Conservation (phyloP, 2,888 invertebrate species). For the Maniola hyperantus region DNA sequence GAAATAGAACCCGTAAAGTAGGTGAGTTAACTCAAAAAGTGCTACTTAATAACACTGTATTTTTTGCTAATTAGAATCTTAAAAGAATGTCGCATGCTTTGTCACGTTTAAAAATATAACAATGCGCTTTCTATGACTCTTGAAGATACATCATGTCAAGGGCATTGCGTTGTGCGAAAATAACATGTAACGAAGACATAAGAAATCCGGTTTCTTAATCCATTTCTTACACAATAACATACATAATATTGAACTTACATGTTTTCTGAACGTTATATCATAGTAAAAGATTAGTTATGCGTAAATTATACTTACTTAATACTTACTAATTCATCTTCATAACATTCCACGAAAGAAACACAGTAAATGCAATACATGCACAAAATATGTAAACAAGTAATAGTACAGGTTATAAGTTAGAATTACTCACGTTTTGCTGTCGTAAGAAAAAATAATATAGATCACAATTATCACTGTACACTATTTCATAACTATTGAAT, state of each 20-base stretch:
- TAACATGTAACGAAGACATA: slow-evolving; percentile 1
- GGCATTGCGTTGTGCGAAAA: background rate
- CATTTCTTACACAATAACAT: slow-evolving; percentile 10
- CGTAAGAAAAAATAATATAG: slow-evolving; percentile 33
- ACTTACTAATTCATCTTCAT: background rate
- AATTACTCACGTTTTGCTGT: slow-evolving; percentile 38
- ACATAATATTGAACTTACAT: background rate
- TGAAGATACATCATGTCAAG: slow-evolving; percentile 11
- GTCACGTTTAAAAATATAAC: slow-evolving; percentile 28
- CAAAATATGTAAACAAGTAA: slow-evolving; percentile 21
- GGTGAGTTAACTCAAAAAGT: too few species aligned
- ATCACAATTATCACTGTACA: slow-evolving; percentile 37
- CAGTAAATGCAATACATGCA: slow-evolving; percentile 3
- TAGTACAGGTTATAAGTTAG: slow-evolving; percentile 1
- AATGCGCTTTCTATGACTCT: slow-evolving; percentile 16
- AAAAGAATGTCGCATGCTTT: slow-evolving; percentile 11
- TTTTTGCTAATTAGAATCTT: background rate
- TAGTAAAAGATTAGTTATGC: background rate
- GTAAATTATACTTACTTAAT: too few species aligned
- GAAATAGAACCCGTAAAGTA: too few species aligned
- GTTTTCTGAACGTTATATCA: background rate
- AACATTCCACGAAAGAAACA: background rate
- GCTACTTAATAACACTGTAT: too few species aligned
- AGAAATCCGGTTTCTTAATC: slow-evolving; percentile 17
- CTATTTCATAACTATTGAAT: slow-evolving; percentile 43